Base-by-base conservation (phyloP, 2,797 vertebrate genomes). In the Neopelma chrysocephalum region DNA sequence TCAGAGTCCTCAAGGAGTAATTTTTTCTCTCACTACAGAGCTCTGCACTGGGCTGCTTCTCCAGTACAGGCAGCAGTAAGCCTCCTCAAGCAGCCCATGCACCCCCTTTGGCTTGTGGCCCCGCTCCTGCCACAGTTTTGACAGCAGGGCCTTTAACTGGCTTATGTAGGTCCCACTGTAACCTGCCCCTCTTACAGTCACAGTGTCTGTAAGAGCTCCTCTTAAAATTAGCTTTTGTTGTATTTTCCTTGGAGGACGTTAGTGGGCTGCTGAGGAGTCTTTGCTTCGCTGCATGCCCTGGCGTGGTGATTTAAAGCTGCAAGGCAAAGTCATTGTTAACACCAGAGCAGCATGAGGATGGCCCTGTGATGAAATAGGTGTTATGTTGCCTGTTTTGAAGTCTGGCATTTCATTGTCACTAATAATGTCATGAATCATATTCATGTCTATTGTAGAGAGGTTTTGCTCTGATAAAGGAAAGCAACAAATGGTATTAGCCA, bases 101-200 rank as follows among this genome's bases (percentile, higher is more conserved):
- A 3, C 21, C 6, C n/a, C 4, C 14, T 12, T 23, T 2, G 2
- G 3, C 17, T 31, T 0, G 2, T 14, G 8, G 23, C 15, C 36
- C 11, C 25, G 26, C 56, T 81, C n/a, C 36, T 45, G 16, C 32
- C 58, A 43, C 29, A 32, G 1, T 56, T 89, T 62, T 36, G 26
- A 13, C 47, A 81, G 25, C 53, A 60, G 23, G 21, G 27, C 17
- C 50, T 91, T 56, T 48, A 23, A 36, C 10, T 27, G 68, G 15
- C 5, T 15, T 3, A 4, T 1, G 10, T 15, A 51, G 11, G 12
- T 42, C 29, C 7, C 53, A 48, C 21, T 1, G 1, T 10, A 43
- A 45, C 21, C n/a, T 50, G 23, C 2, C 12, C 15, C 15, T 25
- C 9, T 50, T 10, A 26, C 6, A 13, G 9, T 25, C 3, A 13